Base-by-base conservation (phyloP, 2,888 invertebrate genomes). In the Pecten maximus region DNA sequence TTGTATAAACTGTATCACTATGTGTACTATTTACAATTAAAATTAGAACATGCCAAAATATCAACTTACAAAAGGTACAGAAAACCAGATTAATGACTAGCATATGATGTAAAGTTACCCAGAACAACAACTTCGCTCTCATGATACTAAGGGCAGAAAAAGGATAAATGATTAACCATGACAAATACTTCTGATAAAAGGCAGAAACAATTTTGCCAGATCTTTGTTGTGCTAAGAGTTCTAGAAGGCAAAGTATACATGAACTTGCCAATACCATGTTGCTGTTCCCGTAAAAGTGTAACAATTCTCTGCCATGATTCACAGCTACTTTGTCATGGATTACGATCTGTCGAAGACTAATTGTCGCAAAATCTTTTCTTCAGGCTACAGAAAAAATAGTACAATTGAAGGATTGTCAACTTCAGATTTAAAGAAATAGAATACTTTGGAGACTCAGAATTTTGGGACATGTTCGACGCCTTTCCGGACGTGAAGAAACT, bases 381-480 rank as follows among this genome's bases (percentile, higher is more conserved):
- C 74, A 35, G 74, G 74, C 74, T 23, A 74, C 74, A 74, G 74
- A 28, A 74, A 74, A 74, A 74, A 28, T 3, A 16, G 28, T 74
- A 74, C 74, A 28, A 74, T 74, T 74, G 35, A 74, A 74, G 74
- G 35, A 74, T 74, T 74, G 74, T 74, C 74, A 74, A 74, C 74
- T 74, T 74, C 74, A 74, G 74, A 74, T 74, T 35, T 74, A 8
- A 28, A 1, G 35, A 28, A 12, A 74, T 74, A 74, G 35, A 74
- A 28, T 6, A 74, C 28, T 35, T 12, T 28, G 28, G 74, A 35
- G 74, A 74, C 74, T 74, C 28, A 28, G 35, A 74, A 35, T 28
- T 74, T 74, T 74, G 28, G 35, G 35, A 74, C 74, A 74, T 74
- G 74, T 74, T 10, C 35, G 74, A 74, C 74, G 74, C 74, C 74